Evolutionary conservation across 30 jellyfish, hydroid and myxozoan genomes (phyloP).

Genomic region (Hydra vulgaris): DNA sequence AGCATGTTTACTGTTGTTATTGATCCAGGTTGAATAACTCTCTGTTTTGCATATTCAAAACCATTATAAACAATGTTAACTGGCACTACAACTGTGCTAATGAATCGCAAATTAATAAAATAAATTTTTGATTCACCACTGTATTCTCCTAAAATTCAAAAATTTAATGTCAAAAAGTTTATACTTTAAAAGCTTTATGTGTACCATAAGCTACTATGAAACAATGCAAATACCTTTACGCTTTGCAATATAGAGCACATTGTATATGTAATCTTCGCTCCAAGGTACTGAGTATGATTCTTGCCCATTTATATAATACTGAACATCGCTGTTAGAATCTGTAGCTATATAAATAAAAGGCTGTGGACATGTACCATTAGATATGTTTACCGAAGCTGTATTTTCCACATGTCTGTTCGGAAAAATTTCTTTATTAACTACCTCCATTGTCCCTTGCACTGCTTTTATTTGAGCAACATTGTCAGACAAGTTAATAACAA

Average conservation of each 20-base stretch:
- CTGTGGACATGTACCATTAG: constrained; percentile 17
- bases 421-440: constrained; percentile 13
- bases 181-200: too few species aligned
- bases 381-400: background rate
- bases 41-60: constrained; percentile 39
- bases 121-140: constrained; percentile 63
- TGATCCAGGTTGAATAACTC: constrained; percentile 32
- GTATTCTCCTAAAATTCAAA: constrained; percentile 37
- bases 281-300: constrained; percentile 30
- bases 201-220: too few species aligned
- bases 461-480: constrained; percentile 23
- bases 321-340: constrained; percentile 13
- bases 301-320: constrained; percentile 17
- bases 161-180: too few species aligned
- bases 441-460: constrained; percentile 1
- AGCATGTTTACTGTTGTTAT: constrained; percentile 39
- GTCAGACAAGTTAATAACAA: constrained; percentile 23
- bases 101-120: constrained; percentile 52
- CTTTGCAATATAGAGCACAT: constrained; percentile 26
- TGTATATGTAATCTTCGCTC: constrained; percentile 12
- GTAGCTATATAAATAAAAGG: constrained; percentile 20
- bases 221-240: constrained; percentile 28
- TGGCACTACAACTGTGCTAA: constrained; percentile 53
- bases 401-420: constrained; percentile 23
- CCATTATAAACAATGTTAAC: constrained; percentile 56